Conservation (phyloP, 2,113 vertebrate genomes). For the Chaetorhynchus papuensis region DNA sequence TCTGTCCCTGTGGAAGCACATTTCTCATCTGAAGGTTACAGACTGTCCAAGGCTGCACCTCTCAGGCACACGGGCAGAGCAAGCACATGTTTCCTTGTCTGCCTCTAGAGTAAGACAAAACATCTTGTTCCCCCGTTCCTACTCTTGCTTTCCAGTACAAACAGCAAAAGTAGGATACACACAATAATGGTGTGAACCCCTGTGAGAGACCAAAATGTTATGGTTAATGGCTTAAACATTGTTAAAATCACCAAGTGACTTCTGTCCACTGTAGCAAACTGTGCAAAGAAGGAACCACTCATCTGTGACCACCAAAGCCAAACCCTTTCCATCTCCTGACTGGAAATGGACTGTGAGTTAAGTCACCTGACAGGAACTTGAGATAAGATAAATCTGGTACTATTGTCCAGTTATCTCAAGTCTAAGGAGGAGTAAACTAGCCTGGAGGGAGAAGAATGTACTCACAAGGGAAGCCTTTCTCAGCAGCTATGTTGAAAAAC, state of each 20-base stretch:
- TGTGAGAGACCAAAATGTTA: background rate
- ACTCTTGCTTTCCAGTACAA: background rate
- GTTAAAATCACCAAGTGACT: background rate
- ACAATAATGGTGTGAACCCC: background rate
- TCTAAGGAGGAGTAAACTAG: background rate
- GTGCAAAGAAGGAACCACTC: background rate
- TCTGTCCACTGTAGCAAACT: background rate
- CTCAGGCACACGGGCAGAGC: background rate
- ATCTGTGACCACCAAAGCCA: background rate
- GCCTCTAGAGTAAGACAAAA: background rate
- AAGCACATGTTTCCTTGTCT: background rate
- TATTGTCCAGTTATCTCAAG: background rate
- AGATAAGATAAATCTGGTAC: background rate
- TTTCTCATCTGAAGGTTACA: background rate
- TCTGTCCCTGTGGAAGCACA: background rate
- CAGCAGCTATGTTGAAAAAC: fast-evolving
- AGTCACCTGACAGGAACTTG: background rate
- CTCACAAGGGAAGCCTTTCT: background rate
- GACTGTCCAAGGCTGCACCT: background rate
- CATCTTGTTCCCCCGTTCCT: background rate
- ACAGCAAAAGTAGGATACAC: background rate
- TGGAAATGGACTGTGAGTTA: background rate
- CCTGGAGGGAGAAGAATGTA: background rate
- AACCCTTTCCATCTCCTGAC: background rate
- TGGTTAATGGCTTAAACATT: background rate